phyloP scores from a whole-genome alignment of 2,113 vertebrate genomes.

The Etia nguti region DNA sequence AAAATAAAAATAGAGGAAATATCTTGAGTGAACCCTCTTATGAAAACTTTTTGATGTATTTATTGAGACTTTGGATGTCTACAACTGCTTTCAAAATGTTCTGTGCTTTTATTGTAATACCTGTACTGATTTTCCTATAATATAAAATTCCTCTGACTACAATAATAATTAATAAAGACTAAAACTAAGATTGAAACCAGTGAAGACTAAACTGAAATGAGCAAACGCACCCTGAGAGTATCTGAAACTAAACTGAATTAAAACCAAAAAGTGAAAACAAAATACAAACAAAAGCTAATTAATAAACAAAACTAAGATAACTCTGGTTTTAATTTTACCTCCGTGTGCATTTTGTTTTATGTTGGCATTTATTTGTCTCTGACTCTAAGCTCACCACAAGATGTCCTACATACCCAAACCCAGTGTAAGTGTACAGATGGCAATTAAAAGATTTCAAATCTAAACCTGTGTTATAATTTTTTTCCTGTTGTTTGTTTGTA shows the following conservation, averaged over 20 bases:
- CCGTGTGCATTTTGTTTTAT: not conserved
- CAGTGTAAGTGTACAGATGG: not conserved
- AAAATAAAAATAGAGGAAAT: not conserved
- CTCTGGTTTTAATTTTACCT: not conserved
- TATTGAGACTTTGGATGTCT: not conserved
- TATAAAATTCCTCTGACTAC: not conserved
- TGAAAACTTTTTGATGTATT: not conserved
- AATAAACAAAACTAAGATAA: not conserved
- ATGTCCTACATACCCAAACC: not conserved
- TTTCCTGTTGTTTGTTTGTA: not conserved
- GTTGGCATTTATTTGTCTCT: not conserved
- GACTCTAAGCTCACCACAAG: not conserved
- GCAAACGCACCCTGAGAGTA: not conserved
- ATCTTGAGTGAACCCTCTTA: not conserved
- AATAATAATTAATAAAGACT: not conserved
- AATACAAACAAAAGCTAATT: not conserved
- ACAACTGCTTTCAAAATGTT: not conserved
- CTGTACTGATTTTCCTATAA: not conserved
- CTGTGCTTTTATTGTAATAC: not conserved
- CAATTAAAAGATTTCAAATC: not conserved
- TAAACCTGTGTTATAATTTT: not conserved
- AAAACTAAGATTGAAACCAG: not conserved
- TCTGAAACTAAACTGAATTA: not conserved
- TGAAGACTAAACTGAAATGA: not conserved
- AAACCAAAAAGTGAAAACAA: not conserved